Evolutionary conservation across 2,888 invertebrate genomes (phyloP).

Genomic region (Diadegma fenestrale): DNA sequence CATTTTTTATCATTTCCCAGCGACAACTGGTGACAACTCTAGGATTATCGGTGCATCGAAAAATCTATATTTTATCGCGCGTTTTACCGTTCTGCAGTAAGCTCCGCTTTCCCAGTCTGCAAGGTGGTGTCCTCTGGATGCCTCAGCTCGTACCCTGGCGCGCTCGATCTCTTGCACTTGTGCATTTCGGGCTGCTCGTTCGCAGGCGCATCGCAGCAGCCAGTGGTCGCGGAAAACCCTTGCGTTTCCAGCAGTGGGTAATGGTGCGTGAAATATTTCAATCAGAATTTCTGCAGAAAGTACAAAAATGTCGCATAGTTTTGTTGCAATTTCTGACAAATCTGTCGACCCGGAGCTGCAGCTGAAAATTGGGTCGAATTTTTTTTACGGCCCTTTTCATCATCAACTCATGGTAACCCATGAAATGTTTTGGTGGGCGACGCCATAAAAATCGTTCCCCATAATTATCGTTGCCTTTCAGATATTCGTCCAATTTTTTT

Average conservation of each 20-base stretch:
- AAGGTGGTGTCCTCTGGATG: constrained; percentile 43
- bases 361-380: too few species aligned
- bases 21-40: constrained; percentile 46
- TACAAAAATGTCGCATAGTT: neutral
- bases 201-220: neutral
- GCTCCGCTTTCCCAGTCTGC: constrained; percentile 5
- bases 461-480: too few species aligned
- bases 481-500: too few species aligned
- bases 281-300: neutral
- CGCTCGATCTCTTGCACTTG: neutral
- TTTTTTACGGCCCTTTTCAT: too few species aligned
- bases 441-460: too few species aligned
- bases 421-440: too few species aligned
- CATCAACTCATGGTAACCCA: too few species aligned
- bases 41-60: constrained; percentile 30
- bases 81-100: constrained; percentile 34
- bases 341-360: too few species aligned
- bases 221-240: neutral
- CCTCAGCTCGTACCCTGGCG: neutral
- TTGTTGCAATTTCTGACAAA: neutral
- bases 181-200: neutral
- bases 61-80: neutral
- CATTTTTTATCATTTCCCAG: constrained; percentile 42
- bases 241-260: neutral
- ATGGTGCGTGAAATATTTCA: neutral